Evolutionary conservation across 1,140 invertebrate species (phyloP), one percentile per base, ranked within the genome.

Genomic region (Anagrus nilaparvatae): DNA sequence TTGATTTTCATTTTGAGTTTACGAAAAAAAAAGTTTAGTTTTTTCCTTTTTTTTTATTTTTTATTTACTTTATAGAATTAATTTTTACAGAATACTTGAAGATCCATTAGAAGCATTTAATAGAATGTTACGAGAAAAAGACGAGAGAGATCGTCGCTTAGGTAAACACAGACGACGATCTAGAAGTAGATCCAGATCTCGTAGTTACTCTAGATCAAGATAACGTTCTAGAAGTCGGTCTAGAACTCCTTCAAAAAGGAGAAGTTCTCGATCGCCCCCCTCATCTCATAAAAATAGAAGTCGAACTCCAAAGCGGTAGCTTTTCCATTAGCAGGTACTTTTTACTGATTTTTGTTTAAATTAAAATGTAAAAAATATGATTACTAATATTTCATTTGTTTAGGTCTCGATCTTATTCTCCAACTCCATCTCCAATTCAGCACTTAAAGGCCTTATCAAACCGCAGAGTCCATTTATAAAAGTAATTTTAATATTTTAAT

Each of bases 51-150:
- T n/a, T n/a, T n/a, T n/a, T n/a, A n/a, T n/a, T n/a, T n/a, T n/a
- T n/a, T n/a, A n/a, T n/a, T n/a, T n/a, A n/a, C n/a, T n/a, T n/a
- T n/a, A n/a, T n/a, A n/a, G n/a, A n/a, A n/a, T n/a, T n/a, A n/a
- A n/a, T n/a, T n/a, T n/a, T n/a, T n/a, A 29, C 51, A 82, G 79
- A 17, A 70, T 76, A n/a, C 81, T 82, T 36, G 81, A 86, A 54
- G 85, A 90, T 64, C 83, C 84, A 8, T 58, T 90, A 48, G 84
- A 86, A 58, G 84, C 83, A 34, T 92, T 91, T 62, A 81, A 89
- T 57, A 70, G 84, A 47, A 84, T 90, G 65, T 72, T 91, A 46
- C 71, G 80, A 44, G 86, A 91, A 59, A 88, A 87, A 65, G 84
- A 88, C 60, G 79, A 81, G 58, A 66, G 77, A 25, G 76, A 79